Evolutionary conservation across 2,113 vertebrate species (phyloP), one percentile per base, ranked within the genome.

Genomic region (Excalfactoria chinensis): DNA sequence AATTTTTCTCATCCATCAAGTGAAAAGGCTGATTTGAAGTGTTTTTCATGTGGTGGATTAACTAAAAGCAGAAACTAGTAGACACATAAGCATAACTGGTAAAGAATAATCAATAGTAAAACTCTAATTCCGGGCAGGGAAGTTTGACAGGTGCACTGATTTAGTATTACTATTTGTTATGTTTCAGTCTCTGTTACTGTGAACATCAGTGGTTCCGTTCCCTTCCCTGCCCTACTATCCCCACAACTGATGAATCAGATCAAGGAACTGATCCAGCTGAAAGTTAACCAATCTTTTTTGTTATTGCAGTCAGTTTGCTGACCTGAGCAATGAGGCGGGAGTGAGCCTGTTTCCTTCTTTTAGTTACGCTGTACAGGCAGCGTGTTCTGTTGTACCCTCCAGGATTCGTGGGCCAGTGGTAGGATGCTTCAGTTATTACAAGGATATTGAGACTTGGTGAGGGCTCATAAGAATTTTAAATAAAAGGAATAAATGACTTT

Each of bases 231-330:
- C 37, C 41, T 70, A 34, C 43, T 12, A 62, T 30, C 76, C 49
- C 58, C 76, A 44, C 35, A 37, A 69, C 23, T 22, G 34, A 35
- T 91, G 59, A 89, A 13, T 91, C 55, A 79, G 74, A 77, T 56
- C 48, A 76, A 82, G 63, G 78, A 89, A 53, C 49, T 25, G n/a
- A 69, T 89, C 30, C 67, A 85, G 21, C 44, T 95, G 84, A 87
- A 95, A 92, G 82, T 69, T 56, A 73, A 76, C 32, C 41, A 23
- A 0, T 2, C 67, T 51, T 80, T 91, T 9, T 67, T 51, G 37
- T 10, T 79, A 2, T 72, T 93, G 25, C 41, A 46, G 49, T 80
- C 28, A 53, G 55, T 34, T 94, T 87, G 49, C 44, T 89, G 84
- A 85, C 30, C 37, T 80, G 46, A 53, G 16, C 40, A 44, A 40